phyloP scores from a whole-genome alignment of 2,888 invertebrate genomes.

The Nudaria mundana region DNA sequence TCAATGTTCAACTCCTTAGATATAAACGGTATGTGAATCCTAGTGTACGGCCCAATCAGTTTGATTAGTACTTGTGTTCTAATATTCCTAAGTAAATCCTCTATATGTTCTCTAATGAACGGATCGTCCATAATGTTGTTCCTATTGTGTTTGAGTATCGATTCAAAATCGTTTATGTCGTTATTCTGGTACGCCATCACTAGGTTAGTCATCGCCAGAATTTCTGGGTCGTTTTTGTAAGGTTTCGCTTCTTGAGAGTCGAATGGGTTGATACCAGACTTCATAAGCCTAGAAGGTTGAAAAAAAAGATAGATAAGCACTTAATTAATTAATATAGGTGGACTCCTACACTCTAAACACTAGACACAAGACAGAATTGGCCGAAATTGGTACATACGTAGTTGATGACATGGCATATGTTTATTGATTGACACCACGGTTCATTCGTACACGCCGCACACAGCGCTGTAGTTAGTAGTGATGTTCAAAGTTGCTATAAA shows the following conservation, averaged over 20 bases:
- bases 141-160: slow-evolving; percentile 94
- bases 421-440: no score
- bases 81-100: slow-evolving; percentile 97
- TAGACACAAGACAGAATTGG: no score
- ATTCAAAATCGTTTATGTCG: slow-evolving; percentile 98
- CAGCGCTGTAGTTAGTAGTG: no score
- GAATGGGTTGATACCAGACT: slow-evolving; percentile 99
- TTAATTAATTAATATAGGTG: no score
- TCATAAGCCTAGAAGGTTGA: slow-evolving; percentile 90
- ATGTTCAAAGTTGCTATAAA: no score
- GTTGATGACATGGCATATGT: no score
- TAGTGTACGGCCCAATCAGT: slow-evolving; percentile 98
- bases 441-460: no score
- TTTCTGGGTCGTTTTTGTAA: slow-evolving; percentile 99
- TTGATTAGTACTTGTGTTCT: slow-evolving; percentile 98
- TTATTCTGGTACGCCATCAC: slow-evolving; percentile 99
- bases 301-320: background rate
- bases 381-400: no score
- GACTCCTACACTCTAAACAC: no score
- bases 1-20: slow-evolving; percentile 97
- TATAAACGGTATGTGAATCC: slow-evolving; percentile 98
- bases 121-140: slow-evolving; percentile 99
- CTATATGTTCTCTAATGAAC: slow-evolving; percentile 99
- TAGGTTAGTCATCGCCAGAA: slow-evolving; percentile 99
- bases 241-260: slow-evolving; percentile 99